Base-by-base conservation (phyloP, 1,140 invertebrate genomes). In the Sycobia sp. region DNA sequence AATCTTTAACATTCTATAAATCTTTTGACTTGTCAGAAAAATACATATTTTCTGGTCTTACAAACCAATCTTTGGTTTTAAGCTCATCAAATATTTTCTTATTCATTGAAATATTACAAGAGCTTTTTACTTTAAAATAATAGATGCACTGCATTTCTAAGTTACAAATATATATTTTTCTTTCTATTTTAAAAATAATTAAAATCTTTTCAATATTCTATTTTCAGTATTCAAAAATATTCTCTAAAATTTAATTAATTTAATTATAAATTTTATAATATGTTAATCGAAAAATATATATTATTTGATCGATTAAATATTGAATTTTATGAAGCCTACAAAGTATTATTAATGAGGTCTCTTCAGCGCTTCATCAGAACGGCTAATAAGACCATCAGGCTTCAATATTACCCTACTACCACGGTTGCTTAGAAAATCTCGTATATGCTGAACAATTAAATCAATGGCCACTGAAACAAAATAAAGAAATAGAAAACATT, bases 371-470 rank as follows among this genome's bases (percentile, higher is more conserved):
- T 69, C 68, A 47, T 78, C 72, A 46, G 62, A 57, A 61, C 55
- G 71, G 67, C 66, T 75, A 58, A 77, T 50, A 11, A 77, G 72
- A 72, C 67, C 74, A 68, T 80, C 76, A 23, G 73, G 58, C 61
- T 79, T 73, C 10, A 70, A 34, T 18, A 71, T 71, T 54, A 72
- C 65, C 60, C 73, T 79, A 32, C 5, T 7, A 67, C 75, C 76
- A 7, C 86, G 83, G 69, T 87, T 87, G 69, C 83, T 87, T 64
- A 90, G 75, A 69, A 90, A 87, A 81, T 96, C 94, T 74, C 90
- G 86, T 72, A 97, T 96, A 78, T 96, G 93, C 79, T 97, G 94
- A 5, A 97, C 94, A 72, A 97, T 96, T 71, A 97, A 83, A 73
- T 95, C 93, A 75, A 96, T 96, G 46, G 95, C 95, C 75, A 97